Evolutionary conservation across 1,140 invertebrate genomes (phyloP).

Genomic region (Chymomyza costata): DNA sequence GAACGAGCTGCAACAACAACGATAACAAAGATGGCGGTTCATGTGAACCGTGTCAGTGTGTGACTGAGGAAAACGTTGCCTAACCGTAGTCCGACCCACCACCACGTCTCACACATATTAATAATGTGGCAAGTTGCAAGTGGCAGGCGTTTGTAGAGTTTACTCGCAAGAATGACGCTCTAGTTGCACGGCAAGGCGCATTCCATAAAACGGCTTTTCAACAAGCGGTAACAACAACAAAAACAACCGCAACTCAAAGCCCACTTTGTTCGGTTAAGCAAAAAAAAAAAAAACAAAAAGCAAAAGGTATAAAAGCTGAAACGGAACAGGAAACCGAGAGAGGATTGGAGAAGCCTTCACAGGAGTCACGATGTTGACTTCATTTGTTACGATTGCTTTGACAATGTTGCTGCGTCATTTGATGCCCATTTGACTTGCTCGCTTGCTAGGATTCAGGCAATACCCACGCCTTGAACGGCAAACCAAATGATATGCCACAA

Average conservation of each 20-base stretch:
- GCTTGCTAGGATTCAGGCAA: too few species aligned
- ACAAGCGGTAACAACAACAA: conserved; percentile 1
- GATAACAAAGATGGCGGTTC: conserved; percentile 11
- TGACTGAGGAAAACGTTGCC: too few species aligned
- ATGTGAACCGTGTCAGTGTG: conserved; percentile 40
- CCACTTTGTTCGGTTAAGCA: too few species aligned
- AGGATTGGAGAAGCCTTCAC: conserved; percentile 12
- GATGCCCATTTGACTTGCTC: conserved; percentile 52
- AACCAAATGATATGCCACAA: too few species aligned
- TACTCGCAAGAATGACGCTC: conserved; percentile 1
- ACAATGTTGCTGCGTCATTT: conserved; percentile 69
- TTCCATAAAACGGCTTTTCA: conserved; percentile 25
- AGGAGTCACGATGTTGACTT: conserved; percentile 45
- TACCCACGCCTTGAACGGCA: too few species aligned
- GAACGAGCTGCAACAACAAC: conserved; percentile 13
- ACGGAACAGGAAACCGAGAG: background rate
- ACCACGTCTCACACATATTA: conserved; percentile 43
- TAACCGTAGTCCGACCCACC: too few species aligned
- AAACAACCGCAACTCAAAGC: background rate
- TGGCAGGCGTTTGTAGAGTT: too few species aligned
- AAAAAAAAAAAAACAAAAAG: too few species aligned
- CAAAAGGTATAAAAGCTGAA: too few species aligned
- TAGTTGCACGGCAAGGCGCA: conserved; percentile 7
- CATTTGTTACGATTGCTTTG: conserved; percentile 71
- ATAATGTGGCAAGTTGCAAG: conserved; percentile 23